Evolutionary conservation across 2,888 invertebrate genomes (phyloP), one percentile per base, ranked within the genome.

Genomic region (Eulithis prunata): DNA sequence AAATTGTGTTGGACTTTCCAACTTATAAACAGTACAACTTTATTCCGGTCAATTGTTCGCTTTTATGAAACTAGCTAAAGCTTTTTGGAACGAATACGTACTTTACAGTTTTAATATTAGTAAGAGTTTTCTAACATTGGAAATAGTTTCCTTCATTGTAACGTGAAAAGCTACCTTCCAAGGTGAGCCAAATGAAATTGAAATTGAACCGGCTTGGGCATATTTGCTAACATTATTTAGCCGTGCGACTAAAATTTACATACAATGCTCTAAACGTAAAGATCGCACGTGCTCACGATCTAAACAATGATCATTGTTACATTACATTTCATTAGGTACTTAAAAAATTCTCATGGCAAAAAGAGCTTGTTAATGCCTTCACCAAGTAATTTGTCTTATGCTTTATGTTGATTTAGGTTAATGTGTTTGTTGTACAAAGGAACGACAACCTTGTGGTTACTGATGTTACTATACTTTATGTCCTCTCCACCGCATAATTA

Each of bases 211-310:
- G 56, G 64, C 57, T 68, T 61, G 45, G 64, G 57, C 60, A 58
- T 57, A 62, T 64, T 72, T 72, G 70, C 70, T 69, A 66, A 68
- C 69, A 68, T 75, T 72, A 58, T 77, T 75, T 76, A 74, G 78
- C 76, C 81, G 85, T 84, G 83, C 69, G 84, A 86, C 77, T 81
- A 64, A 70, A 78, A 89, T 91, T 91, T 83, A 76, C 89, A 91
- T 87, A 91, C 91, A 91, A 91, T 91, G 78, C 83, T 72, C 64
- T 71, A 72, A 21, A 82, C 78, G 80, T 83, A 84, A 81, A 80
- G 83, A 85, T 84, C 83, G 88, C 90, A 85, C 90, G 90, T 89
- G 91, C 88, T 84, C 83, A 81, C 80, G 82, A 82, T 86, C 80
- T 76, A 77, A 87, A 87, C 87, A 89, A 89, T 87, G 83, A 83